phyloP scores from a whole-genome alignment of 2,888 invertebrate species.

The Rhimphoctona megacephalus region DNA sequence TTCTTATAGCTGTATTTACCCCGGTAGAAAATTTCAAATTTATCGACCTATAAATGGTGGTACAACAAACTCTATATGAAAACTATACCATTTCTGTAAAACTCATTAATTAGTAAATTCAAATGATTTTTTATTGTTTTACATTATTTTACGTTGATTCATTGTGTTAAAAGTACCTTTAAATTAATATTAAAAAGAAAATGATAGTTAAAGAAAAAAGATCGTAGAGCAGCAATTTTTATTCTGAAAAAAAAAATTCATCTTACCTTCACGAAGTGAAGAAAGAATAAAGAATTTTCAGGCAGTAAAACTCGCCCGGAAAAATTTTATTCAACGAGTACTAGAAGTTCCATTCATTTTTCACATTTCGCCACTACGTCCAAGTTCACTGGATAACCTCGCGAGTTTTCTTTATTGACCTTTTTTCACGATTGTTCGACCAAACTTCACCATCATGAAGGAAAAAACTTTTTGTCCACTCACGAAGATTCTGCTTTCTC shows the following conservation, averaged over 20 bases:
- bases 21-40: constrained; percentile 25
- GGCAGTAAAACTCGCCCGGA: neutral
- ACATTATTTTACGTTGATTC: neutral
- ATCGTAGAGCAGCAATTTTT: neutral
- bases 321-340: constrained; percentile 28
- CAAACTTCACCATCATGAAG: constrained; percentile 14
- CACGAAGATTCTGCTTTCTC: constrained; percentile 1
- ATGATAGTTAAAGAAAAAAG: neutral
- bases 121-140: neutral
- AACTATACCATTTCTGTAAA: neutral
- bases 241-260: neutral
- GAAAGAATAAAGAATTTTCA: neutral
- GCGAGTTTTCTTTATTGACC: neutral
- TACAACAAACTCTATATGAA: neutral
- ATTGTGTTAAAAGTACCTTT: neutral
- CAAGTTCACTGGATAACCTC: constrained; percentile 9
- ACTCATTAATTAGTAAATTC: neutral
- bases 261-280: constrained; percentile 20
- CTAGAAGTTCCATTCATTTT: constrained; percentile 21
- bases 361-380: constrained; percentile 3
- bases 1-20: neutral
- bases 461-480: constrained; percentile 11
- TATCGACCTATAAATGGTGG: neutral
- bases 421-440: neutral
- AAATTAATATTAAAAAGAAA: neutral